A percentile compares a stretch with the other conserved stretches of the same genome.
phyloP scores from a whole-genome alignment of 2,797 vertebrate species.

The Cyprinella venusta region DNA sequence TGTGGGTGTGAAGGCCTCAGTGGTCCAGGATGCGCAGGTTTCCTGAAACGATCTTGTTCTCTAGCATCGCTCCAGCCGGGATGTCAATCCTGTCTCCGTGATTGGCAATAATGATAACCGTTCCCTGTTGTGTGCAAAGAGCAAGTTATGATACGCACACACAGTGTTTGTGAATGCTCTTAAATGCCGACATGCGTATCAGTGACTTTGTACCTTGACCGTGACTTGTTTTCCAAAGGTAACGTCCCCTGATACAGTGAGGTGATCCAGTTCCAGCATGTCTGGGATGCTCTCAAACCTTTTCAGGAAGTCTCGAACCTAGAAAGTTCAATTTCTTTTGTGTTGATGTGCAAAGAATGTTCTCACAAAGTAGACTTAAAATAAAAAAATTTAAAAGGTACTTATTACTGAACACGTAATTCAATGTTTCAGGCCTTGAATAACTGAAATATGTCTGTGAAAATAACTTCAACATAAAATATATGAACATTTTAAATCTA shows the following conservation, averaged over 20 bases:
- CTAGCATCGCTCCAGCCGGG: conserved; percentile 92
- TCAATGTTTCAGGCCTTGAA: neutral
- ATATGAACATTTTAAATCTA: neutral
- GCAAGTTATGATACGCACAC: neutral
- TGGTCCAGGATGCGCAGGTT: conserved; percentile 97
- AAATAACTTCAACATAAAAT: neutral
- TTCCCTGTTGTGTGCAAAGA: conserved; percentile 79
- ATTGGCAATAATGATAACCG: conserved; percentile 97
- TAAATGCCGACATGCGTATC: neutral
- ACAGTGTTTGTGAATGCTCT: neutral
- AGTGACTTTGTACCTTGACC: conserved; percentile 77
- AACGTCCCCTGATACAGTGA: conserved; percentile 89
- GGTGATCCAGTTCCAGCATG: conserved; percentile 90
- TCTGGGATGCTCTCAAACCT: conserved; percentile 90
- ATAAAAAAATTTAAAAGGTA: neutral
- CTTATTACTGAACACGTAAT: neutral
- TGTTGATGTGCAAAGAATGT: neutral
- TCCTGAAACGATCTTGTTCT: conserved; percentile 98
- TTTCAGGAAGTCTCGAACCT: conserved; percentile 88
- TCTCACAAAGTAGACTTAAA: neutral
- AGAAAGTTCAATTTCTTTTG: conserved; percentile 11
- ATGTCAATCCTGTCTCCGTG: conserved; percentile 96
- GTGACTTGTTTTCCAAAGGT: conserved; percentile 90
- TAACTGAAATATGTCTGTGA: neutral
- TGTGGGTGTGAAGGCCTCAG: conserved; percentile 72